phyloP scores from a whole-genome alignment of 2,797 vertebrate species.

The Peromyscus aztecus region DNA sequence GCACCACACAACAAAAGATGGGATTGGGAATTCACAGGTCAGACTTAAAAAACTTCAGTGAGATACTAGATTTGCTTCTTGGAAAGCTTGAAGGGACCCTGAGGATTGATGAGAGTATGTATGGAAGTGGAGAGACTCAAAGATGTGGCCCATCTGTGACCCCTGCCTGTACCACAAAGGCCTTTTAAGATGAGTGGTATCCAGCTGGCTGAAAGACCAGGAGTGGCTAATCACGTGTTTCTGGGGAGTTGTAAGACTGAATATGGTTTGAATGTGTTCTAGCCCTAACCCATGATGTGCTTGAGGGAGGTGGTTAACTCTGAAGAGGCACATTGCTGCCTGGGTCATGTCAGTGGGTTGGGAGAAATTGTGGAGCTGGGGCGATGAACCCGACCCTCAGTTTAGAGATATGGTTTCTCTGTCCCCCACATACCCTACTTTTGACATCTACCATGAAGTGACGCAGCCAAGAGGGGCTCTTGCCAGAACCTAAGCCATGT shows the following conservation, averaged over 20 bases:
- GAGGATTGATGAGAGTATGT: background rate
- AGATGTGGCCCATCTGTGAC: background rate
- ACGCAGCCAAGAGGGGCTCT: background rate
- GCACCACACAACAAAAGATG: background rate
- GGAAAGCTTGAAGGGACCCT: background rate
- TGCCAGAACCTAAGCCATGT: background rate
- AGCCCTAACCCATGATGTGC: background rate
- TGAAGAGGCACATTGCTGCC: background rate
- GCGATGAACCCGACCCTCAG: background rate
- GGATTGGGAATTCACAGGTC: background rate
- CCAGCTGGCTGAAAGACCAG: background rate
- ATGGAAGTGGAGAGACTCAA: background rate
- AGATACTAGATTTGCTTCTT: conserved; percentile 33
- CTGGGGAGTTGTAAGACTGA: background rate
- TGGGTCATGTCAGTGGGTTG: background rate
- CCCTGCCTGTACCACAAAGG: background rate
- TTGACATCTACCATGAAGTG: background rate
- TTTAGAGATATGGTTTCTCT: background rate
- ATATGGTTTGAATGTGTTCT: background rate
- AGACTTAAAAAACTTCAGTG: background rate
- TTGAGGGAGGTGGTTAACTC: background rate
- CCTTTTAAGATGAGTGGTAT: background rate
- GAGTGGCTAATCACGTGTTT: background rate
- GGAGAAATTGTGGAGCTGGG: background rate
- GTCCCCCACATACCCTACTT: accelerated